A percentile compares a stretch with the other conserved stretches of the same genome.
Evolutionary conservation across 2,797 vertebrate species (phyloP).

Genomic region (Rhinophrynus dorsalis): DNA sequence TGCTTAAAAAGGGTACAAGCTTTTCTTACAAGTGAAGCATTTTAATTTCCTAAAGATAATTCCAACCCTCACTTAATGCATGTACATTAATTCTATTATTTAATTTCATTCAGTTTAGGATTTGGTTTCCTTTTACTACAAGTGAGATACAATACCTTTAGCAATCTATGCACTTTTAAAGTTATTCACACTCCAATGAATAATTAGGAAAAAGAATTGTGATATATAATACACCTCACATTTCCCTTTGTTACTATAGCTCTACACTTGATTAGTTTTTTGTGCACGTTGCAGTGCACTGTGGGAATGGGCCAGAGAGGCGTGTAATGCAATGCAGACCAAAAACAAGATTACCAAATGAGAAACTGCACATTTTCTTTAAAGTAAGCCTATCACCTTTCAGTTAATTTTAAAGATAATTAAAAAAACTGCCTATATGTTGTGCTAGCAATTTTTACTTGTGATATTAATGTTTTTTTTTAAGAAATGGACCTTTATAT

Average conservation of each 20-base stretch:
- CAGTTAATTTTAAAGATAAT: too few species aligned
- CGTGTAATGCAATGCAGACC: neutral
- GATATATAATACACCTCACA: slow-evolving; percentile 13
- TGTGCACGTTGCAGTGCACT: neutral
- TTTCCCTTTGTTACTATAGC: slow-evolving; percentile 16
- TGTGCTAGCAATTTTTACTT: too few species aligned
- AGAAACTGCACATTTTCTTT: too few species aligned
- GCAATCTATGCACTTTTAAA: neutral
- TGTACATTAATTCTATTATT: slow-evolving; percentile 13
- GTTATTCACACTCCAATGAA: slow-evolving; percentile 13
- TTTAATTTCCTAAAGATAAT: too few species aligned
- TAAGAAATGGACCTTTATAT: too few species aligned
- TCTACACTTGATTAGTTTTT: neutral
- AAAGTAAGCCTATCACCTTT: too few species aligned
- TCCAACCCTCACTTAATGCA: neutral
- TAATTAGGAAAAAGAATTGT: slow-evolving; percentile 14
- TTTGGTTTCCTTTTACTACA: slow-evolving; percentile 7
- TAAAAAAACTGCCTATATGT: too few species aligned
- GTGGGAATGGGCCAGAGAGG: neutral
- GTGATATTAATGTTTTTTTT: too few species aligned
- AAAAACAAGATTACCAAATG: too few species aligned
- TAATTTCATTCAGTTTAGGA: neutral
- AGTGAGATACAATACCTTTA: slow-evolving; percentile 6
- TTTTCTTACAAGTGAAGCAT: too few species aligned
- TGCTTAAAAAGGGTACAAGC: too few species aligned